A percentile compares a stretch with the other conserved stretches of the same genome.
These are phyloP conservation scores for Pocillopora verrucosa DNA, from an alignment of 64 coral and sea anemone species.

Conservation along the genomic window DNA sequence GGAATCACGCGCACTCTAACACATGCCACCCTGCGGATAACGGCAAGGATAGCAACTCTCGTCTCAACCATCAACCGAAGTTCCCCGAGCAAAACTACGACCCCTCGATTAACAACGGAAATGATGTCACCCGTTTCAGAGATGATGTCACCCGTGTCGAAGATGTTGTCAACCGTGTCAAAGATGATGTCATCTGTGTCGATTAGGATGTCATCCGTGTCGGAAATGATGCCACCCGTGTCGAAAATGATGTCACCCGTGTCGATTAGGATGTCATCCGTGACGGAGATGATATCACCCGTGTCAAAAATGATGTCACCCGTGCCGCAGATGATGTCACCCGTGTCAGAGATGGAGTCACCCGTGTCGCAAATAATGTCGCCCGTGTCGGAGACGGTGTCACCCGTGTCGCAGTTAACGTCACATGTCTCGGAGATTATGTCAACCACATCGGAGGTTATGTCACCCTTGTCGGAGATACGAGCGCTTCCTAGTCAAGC, in stretches of 20 bases:
- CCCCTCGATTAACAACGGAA: no score
- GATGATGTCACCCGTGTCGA: no score
- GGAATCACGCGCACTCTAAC: neutral
- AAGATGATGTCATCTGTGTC: slow-evolving; percentile 25
- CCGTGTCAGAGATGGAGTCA: slow-evolving; percentile 19
- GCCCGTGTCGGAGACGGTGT: slow-evolving; percentile 19
- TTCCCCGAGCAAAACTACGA: no score
- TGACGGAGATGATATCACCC: slow-evolving; percentile 19
- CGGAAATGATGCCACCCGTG: neutral
- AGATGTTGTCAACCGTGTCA: no score
- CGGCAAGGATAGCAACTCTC: no score
- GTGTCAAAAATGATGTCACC: slow-evolving; percentile 6
- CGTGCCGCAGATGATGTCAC: slow-evolving; percentile 10
- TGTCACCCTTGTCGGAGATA: neutral
- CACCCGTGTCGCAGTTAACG: slow-evolving; percentile 28
- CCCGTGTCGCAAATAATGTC: neutral
- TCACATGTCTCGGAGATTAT: neutral
- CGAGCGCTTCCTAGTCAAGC: neutral
- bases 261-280: slow-evolving; percentile 10
- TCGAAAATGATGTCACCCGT: slow-evolving; percentile 24
- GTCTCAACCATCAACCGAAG: no score
- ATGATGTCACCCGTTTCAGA: no score
- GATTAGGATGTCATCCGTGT: slow-evolving; percentile 21
- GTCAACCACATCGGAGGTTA: slow-evolving; percentile 2
- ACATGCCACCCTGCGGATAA: slow-evolving; percentile 2